These are phyloP conservation scores for Eurystomus glaucurus DNA, from an alignment of 2,797 vertebrate genomes.

Conservation along the genomic window DNA sequence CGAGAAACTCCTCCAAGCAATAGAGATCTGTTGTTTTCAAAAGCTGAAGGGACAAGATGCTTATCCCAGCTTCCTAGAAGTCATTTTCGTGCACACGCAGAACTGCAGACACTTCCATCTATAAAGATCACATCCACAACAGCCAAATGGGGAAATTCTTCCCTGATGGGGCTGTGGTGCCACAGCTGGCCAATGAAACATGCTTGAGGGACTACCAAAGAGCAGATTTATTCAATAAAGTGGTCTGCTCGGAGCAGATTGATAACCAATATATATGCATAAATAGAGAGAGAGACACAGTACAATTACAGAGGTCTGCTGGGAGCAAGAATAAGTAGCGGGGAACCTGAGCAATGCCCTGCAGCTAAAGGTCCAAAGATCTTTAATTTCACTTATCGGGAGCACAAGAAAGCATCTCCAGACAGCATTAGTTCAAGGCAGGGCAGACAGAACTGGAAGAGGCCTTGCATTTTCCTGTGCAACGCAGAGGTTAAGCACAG, in stretches of 20 bases:
- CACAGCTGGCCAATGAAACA: not conserved
- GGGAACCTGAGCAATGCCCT: not conserved
- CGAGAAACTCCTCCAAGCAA: not conserved
- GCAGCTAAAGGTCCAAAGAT: slow-evolving; percentile 6
- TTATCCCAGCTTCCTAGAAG: slow-evolving; percentile 39
- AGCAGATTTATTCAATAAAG: not conserved
- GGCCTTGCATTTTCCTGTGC: not conserved
- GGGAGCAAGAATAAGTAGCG: not conserved
- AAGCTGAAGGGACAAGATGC: slow-evolving; percentile 18
- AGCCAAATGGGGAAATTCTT: not conserved
- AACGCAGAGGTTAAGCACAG: not conserved
- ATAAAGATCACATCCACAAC: not conserved
- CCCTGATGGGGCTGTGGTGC: not conserved
- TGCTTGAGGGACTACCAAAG: not conserved
- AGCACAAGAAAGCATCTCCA: not conserved
- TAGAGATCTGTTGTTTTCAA: not conserved
- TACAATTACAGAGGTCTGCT: not conserved
- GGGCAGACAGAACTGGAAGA: not conserved
- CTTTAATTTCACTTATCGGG: not conserved
- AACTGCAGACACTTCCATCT: not conserved
- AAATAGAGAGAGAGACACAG: not conserved
- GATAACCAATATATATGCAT: not conserved
- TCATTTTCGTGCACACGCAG: not conserved
- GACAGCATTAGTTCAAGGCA: not conserved
- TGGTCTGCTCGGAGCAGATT: not conserved